Base-by-base conservation (phyloP, 2,113 vertebrate species). In the Mus pahari region DNA sequence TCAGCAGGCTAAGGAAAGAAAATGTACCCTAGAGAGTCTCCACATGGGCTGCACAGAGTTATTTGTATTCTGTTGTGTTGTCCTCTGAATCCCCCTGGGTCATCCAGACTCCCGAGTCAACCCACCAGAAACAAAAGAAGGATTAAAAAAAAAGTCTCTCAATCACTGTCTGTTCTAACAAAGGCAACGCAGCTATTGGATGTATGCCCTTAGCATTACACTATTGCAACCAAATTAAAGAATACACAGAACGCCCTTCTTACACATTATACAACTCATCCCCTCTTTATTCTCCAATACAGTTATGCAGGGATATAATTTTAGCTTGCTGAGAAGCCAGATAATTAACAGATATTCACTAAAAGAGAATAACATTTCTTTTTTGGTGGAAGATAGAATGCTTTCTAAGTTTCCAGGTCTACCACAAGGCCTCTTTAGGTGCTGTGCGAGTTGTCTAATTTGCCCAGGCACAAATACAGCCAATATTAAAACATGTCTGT, bases 41-140 rank as follows among this genome's bases (percentile, higher is more conserved):
- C 97, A 82, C 94, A 97, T 93, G 97, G 97, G 98, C 98, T 96
- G 78, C 96, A 97, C 94, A 97, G 97, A 98, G 98, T 97, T 98
- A 98, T 98, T 97, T 98, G 96, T 98, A 62, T 92, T 96, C 92
- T 92, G 78, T 70, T 97, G 96, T 96, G 93, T 79, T 97, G 97
- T 96, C 82, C 92, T 97, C 89, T 82, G 89, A 94, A 90, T 64
- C 97, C 97, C 89, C 91, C 95, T 94, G 92, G 86, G 75, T 89
- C 89, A 95, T 95, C 71, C 96, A 96, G 77, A 96, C 94, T 98
- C 36, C 96, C 94, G 93, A 92, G 96, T 70, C 96, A 98, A 97
- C 90, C 96, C 95, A 97, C 95, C 95, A 97, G 94, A 97, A 97
- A 92, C 81, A 68, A 95, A 96, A 95, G 39, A 8, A 53, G 71